phyloP scores from a whole-genome alignment of 35 echinoderm and acorn worm species.

The Strongylocentrotus purpuratus region DNA sequence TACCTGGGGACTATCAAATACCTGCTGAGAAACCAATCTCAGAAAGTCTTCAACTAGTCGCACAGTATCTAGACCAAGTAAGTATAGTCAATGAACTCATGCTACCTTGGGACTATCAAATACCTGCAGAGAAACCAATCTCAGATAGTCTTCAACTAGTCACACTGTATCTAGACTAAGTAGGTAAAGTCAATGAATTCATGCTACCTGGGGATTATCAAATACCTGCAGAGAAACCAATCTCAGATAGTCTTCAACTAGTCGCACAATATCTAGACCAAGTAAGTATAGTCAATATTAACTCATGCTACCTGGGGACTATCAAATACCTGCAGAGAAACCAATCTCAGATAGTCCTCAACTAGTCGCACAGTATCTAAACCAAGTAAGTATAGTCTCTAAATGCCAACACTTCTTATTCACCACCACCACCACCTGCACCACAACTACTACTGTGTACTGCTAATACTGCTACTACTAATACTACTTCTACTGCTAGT shows the following conservation, averaged over 20 bases:
- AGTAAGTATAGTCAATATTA: slow-evolving; percentile 53
- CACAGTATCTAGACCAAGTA: slow-evolving; percentile 53
- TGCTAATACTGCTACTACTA: too few relatives aligned
- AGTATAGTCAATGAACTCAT: slow-evolving; percentile 71
- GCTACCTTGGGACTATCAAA: slow-evolving; percentile 62
- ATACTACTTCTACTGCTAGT: too few relatives aligned
- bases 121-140: background rate
- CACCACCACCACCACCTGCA: background rate
- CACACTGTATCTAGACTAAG: slow-evolving; percentile 43
- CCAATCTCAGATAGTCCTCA: slow-evolving; percentile 52
- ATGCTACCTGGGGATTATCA: slow-evolving; percentile 75
- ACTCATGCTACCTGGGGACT: slow-evolving; percentile 79
- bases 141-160: slow-evolving; percentile 48
- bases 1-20: slow-evolving; percentile 60
- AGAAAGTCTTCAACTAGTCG: slow-evolving; percentile 29
- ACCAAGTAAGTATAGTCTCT: slow-evolving; percentile 43
- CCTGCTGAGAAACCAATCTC: slow-evolving; percentile 31
- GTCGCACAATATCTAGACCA: slow-evolving; percentile 42
- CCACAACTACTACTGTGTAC: too few relatives aligned
- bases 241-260: slow-evolving; percentile 39
- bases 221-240: background rate
- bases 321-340: background rate
- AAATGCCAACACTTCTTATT: background rate
- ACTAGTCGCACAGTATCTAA: slow-evolving; percentile 3
- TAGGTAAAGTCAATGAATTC: slow-evolving; percentile 62